These are phyloP conservation scores for crab-eating macaque (Macaca fascicularis) DNA, from an alignment of 2,113 vertebrate genomes.

Conservation along the genomic window T2T-MFA8v1.1 NC_088379.1:173401501-173402000, in stretches of 20 bases:
- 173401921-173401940: not conserved
- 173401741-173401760: not conserved
- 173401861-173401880: not conserved
- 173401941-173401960: not conserved
- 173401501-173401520: not conserved
- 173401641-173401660: not conserved
- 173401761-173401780: not conserved
- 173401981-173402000: no score
- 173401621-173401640: not conserved
- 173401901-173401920: not conserved
- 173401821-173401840: not conserved
- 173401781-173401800: not conserved
- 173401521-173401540: not conserved
- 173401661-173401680: not conserved
- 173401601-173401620: not conserved
- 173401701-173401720: not conserved
- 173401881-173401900: not conserved
- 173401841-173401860: slow-evolving; percentile 19
- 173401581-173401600: not conserved
- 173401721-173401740: not conserved
- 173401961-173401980: no score
- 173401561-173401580: not conserved
- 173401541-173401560: not conserved
- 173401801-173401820: not conserved
- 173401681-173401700: not conserved